These are phyloP conservation scores for Pandemis heparana DNA, from an alignment of 2,888 invertebrate genomes.

Conservation along the genomic window DNA sequence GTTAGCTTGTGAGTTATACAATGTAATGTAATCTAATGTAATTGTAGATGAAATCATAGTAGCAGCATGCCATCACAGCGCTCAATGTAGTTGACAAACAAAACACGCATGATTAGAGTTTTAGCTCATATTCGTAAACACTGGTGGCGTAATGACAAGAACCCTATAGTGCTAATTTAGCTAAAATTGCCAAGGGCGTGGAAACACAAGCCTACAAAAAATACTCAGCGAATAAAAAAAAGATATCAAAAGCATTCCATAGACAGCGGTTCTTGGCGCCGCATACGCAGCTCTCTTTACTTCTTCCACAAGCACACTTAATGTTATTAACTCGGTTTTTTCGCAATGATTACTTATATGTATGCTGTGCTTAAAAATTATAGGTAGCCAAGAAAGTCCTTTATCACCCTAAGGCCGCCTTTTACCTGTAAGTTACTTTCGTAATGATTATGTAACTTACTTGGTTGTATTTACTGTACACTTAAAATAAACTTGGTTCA, in stretches of 20 bases:
- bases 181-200: not conserved
- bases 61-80: not conserved
- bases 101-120: constrained; percentile 5
- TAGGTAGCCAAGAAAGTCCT: too few relatives aligned
- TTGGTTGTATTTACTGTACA: too few relatives aligned
- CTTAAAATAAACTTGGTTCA: too few relatives aligned
- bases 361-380: too few relatives aligned
- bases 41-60: constrained; percentile 7
- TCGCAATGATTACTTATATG: too few relatives aligned
- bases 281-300: too few relatives aligned
- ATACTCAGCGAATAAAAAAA: not conserved
- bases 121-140: constrained; percentile 18
- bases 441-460: too few relatives aligned
- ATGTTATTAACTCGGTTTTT: too few relatives aligned
- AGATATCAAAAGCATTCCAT: not conserved
- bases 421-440: too few relatives aligned
- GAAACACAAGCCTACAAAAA: not conserved
- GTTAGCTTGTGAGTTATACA: not conserved
- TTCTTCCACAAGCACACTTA: too few relatives aligned
- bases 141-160: constrained; percentile 1
- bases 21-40: constrained; percentile 1
- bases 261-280: too few relatives aligned
- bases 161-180: not conserved
- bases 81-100: constrained; percentile 13
- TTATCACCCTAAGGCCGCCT: too few relatives aligned